Percentiles rank a stretch among this genome's conserved stretches.
Evolutionary conservation across 1,140 invertebrate species (phyloP).

Genomic region (Notospermus geniculatus): DNA sequence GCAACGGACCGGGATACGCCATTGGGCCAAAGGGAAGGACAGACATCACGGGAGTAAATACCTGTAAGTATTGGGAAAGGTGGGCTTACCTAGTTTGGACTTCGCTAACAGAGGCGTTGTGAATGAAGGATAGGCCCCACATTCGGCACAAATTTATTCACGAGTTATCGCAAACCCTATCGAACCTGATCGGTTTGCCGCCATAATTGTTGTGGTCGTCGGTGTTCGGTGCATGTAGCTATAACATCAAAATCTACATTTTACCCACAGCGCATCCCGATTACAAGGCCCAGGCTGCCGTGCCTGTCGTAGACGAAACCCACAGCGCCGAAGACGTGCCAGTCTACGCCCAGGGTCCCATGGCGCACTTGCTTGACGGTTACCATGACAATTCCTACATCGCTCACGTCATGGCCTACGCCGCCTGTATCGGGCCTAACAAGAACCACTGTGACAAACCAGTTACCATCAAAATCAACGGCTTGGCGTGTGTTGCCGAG

Average conservation of each 20-base stretch:
- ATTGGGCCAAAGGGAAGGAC: not conserved
- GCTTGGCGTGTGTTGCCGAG: too few relatives aligned
- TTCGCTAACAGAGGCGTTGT: too few relatives aligned
- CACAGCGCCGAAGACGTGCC: constrained; percentile 43
- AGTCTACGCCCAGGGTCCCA: constrained; percentile 65
- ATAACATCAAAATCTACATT: too few relatives aligned
- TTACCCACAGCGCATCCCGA: too few relatives aligned
- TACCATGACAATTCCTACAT: constrained; percentile 88
- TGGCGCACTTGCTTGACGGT: constrained; percentile 79
- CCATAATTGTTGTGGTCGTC: too few relatives aligned
- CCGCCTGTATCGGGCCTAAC: constrained; percentile 44
- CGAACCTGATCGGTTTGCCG: too few relatives aligned
- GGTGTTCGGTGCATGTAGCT: too few relatives aligned
- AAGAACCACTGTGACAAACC: constrained; percentile 12
- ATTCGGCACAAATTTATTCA: too few relatives aligned
- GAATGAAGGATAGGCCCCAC: too few relatives aligned
- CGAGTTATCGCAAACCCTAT: too few relatives aligned
- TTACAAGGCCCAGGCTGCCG: constrained; percentile 55
- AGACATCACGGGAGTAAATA: constrained; percentile 12
- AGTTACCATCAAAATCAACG: too few relatives aligned
- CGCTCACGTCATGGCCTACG: constrained; percentile 70
- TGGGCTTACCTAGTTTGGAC: too few relatives aligned
- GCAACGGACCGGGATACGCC: constrained; percentile 67
- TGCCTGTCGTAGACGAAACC: constrained; percentile 66
- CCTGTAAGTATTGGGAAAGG: not conserved